These are phyloP conservation scores for Micromussa lordhowensis DNA, from an alignment of 92 coral and sea anemone genomes.

Conservation along the genomic window DNA sequence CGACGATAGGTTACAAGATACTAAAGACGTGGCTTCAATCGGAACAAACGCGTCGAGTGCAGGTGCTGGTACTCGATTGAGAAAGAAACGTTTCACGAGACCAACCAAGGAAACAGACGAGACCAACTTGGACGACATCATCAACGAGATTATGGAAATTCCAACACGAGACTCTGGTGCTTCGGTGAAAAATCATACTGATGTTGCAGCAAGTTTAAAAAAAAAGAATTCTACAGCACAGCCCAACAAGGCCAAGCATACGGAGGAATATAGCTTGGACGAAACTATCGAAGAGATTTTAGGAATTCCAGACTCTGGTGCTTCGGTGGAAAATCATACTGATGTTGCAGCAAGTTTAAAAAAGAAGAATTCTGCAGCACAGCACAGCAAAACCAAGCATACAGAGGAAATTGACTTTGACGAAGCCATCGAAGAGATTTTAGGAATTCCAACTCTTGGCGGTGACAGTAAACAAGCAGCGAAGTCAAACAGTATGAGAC, in stretches of 20 bases:
- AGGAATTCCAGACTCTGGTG: conserved; percentile 19
- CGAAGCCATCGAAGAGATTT: conserved; percentile 7
- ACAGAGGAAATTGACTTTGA: not conserved
- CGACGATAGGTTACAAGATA: not conserved
- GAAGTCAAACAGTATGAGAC: not conserved
- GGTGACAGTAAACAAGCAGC: not conserved
- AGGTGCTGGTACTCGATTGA: not conserved
- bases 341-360: not conserved
- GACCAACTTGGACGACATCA: not conserved
- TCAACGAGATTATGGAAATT: conserved; percentile 14
- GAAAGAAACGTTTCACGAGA: not conserved
- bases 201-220: not conserved
- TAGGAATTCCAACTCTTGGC: conserved; percentile 18
- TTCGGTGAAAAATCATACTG: not conserved
- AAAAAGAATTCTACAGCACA: not conserved
- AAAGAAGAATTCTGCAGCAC: not conserved
- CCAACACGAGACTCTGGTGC: not conserved
- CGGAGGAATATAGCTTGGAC: not conserved
- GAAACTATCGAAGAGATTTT: conserved; percentile 13
- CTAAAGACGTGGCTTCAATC: not conserved
- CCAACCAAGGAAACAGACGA: not conserved
- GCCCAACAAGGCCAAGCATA: not conserved
- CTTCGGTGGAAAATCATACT: not conserved
- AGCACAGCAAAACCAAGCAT: not conserved
- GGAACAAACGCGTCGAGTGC: not conserved